Evolutionary conservation across 1,140 invertebrate species (phyloP).

Genomic region (Amphibalanus amphitrite): DNA sequence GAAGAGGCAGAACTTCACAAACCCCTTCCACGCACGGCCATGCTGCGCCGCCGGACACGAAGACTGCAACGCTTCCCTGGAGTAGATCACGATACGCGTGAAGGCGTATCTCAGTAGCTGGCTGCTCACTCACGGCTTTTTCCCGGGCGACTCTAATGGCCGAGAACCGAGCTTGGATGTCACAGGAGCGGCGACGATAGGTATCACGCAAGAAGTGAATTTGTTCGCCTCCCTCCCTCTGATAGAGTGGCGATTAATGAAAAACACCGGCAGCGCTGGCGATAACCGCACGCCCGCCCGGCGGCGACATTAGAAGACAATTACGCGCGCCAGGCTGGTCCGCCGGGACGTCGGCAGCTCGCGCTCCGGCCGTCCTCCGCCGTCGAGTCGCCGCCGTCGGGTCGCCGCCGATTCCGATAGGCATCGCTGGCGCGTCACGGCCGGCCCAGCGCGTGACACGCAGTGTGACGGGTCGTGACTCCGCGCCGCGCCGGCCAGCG

Average conservation of each 20-base stretch:
- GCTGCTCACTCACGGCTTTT: neutral
- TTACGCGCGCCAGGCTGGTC: constrained; percentile 1
- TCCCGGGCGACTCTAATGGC: neutral
- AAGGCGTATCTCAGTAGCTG: too few species aligned
- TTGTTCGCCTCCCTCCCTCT: neutral
- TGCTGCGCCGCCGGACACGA: too few species aligned
- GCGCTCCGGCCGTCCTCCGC: too few species aligned
- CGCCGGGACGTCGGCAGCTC: neutral
- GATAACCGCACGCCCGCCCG: neutral
- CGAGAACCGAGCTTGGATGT: neutral
- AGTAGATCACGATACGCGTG: too few species aligned
- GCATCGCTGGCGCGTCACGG: neutral
- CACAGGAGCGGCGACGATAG: neutral
- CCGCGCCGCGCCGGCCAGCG: too few species aligned
- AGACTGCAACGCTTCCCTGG: too few species aligned
- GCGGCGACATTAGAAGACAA: constrained; percentile 5
- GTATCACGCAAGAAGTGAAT: neutral
- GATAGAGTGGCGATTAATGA: constrained; percentile 1
- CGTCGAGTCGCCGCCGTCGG: too few species aligned
- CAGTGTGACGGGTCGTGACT: too few species aligned
- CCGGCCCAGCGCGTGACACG: neutral
- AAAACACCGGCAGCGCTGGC: neutral
- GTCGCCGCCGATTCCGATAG: neutral
- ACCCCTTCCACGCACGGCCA: too few species aligned
- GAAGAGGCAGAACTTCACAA: too few species aligned